Conservation (phyloP, 2,113 vertebrate genomes). For the Macrotis lagotis region DNA sequence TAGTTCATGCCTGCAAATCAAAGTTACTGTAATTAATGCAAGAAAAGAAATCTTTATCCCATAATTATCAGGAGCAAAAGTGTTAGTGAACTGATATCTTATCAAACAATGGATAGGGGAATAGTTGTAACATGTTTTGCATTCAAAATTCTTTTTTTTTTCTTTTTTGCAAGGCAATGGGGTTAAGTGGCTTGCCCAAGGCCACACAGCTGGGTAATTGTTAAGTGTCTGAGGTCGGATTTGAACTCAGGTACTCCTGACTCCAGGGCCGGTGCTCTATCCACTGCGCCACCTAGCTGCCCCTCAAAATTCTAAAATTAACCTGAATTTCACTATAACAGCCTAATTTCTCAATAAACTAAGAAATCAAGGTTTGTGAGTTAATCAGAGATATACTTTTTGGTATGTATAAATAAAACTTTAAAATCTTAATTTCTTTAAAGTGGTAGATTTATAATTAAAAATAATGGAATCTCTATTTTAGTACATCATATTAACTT, state of each 20-base stretch:
- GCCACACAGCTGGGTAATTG: no score
- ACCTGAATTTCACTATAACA: constrained; percentile 49
- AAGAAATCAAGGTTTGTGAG: constrained; percentile 1
- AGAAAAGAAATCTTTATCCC: constrained; percentile 85
- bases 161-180: no score
- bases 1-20: constrained; percentile 95
- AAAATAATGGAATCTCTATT: constrained; percentile 33
- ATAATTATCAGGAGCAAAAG: constrained; percentile 82
- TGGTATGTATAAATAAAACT: constrained; percentile 20
- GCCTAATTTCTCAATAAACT: constrained; percentile 17
- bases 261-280: no score
- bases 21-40: constrained; percentile 85
- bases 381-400: constrained; percentile 7
- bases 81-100: constrained; percentile 84
- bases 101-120: constrained; percentile 88
- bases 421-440: constrained; percentile 14
- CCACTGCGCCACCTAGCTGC: no score
- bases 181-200: no score
- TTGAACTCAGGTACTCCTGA: no score
- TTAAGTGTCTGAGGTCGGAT: no score
- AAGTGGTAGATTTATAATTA: not conserved
- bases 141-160: not conserved
- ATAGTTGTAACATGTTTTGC: constrained; percentile 59
- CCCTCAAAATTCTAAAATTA: constrained; percentile 52
- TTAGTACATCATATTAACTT: constrained; percentile 19